Conservation (phyloP, 2,113 vertebrate species). For the Catagonus wagneri region DNA sequence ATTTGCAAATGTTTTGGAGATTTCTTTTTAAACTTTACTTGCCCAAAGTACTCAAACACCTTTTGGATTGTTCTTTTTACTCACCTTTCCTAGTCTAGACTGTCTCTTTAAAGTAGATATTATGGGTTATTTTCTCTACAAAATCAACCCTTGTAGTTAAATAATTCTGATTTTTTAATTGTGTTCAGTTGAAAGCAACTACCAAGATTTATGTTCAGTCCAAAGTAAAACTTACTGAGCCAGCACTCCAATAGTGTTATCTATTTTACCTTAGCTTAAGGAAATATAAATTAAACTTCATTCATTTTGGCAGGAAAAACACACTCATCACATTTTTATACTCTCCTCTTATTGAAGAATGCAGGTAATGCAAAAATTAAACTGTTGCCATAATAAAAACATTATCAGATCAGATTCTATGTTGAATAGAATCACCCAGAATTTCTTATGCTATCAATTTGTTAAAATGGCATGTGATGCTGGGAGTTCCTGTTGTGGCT, state of each 20-base stretch:
- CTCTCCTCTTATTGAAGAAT: neutral
- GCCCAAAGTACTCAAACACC: neutral
- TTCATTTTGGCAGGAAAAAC: neutral
- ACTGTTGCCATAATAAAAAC: neutral
- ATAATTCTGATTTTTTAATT: conserved; percentile 53
- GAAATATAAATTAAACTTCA: conserved; percentile 35
- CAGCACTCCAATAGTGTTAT: neutral
- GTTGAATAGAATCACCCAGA: neutral
- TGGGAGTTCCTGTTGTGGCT: no score
- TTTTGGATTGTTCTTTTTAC: conserved; percentile 48
- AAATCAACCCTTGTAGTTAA: conserved; percentile 64
- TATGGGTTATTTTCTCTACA: conserved; percentile 74
- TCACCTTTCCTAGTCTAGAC: neutral
- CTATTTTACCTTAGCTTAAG: conserved; percentile 58
- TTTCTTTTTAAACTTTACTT: conserved; percentile 66
- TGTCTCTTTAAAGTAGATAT: conserved; percentile 76
- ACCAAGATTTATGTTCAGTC: conserved; percentile 54
- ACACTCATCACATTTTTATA: neutral
- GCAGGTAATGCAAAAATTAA: neutral
- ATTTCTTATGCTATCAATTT: neutral
- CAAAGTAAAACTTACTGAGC: conserved; percentile 9
- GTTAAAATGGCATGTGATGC: neutral
- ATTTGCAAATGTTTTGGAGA: conserved; percentile 63
- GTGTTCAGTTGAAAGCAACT: conserved; percentile 7
- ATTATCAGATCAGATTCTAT: neutral